Conservation (phyloP, 2,888 invertebrate genomes). For the Eucriotettix oculatus region DNA sequence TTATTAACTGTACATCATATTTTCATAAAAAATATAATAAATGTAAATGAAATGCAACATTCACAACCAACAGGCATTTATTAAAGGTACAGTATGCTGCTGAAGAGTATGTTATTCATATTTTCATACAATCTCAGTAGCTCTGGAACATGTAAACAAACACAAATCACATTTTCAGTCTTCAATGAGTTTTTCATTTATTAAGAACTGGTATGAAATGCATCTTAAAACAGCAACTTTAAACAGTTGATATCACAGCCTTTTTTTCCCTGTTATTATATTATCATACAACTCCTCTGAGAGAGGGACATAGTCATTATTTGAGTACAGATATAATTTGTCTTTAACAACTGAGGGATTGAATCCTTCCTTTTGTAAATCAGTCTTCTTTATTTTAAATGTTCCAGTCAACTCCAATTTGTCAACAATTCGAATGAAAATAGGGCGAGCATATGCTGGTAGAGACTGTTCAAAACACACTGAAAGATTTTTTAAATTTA, state of each 20-base stretch:
- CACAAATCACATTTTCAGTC: too few species aligned
- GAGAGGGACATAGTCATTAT: conserved; percentile 25
- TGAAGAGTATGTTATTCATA: too few species aligned
- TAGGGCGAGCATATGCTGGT: conserved; percentile 74
- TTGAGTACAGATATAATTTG: conserved; percentile 32
- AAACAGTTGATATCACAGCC: background rate
- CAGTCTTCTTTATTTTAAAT: conserved; percentile 81
- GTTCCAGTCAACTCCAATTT: conserved; percentile 66
- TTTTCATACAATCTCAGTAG: too few species aligned
- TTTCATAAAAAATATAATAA: too few species aligned
- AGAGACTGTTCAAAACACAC: conserved; percentile 50
- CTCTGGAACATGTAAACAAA: too few species aligned
- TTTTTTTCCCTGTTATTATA: conserved; percentile 4
- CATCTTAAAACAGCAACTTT: too few species aligned
- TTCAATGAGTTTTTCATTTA: too few species aligned
- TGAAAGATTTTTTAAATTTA: conserved; percentile 42
- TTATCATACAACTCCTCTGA: conserved; percentile 18
- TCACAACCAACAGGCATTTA: too few species aligned
- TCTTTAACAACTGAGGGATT: conserved; percentile 45
- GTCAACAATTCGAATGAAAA: conserved; percentile 67
- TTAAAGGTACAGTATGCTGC: too few species aligned
- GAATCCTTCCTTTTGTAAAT: conserved; percentile 72
- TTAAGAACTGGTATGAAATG: too few species aligned
- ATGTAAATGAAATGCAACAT: too few species aligned
- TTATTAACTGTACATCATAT: too few species aligned